Conservation (phyloP, 2,888 invertebrate species). For the Molanna angustata region DNA sequence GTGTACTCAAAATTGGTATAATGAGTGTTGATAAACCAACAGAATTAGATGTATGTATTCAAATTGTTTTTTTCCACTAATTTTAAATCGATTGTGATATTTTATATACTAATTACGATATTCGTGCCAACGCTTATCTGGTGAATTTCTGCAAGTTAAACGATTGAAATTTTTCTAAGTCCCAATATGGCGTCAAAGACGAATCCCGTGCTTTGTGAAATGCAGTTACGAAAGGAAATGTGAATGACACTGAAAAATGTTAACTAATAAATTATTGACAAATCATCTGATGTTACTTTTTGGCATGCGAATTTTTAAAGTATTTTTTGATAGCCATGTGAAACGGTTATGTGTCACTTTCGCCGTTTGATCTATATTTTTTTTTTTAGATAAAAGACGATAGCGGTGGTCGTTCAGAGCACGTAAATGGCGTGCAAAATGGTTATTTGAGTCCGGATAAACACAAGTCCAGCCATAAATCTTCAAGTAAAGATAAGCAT, state of each 20-base stretch:
- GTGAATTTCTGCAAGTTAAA: slow-evolving; percentile 47
- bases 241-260: slow-evolving; percentile 19
- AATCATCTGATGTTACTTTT: too few species aligned
- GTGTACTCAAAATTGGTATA: slow-evolving; percentile 39
- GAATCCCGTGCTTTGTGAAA: slow-evolving; percentile 57
- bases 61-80: slow-evolving; percentile 35
- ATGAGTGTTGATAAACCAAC: slow-evolving; percentile 66
- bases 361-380: background rate
- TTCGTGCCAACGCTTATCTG: slow-evolving; percentile 44
- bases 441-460: slow-evolving; percentile 62
- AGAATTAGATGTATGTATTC: slow-evolving; percentile 58
- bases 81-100: background rate
- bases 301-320: slow-evolving; percentile 1
- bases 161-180: slow-evolving; percentile 65
- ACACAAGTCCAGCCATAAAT: slow-evolving; percentile 63
- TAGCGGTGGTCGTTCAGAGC: slow-evolving; percentile 57
- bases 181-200: slow-evolving; percentile 83
- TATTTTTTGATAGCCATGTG: slow-evolving; percentile 8
- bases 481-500: slow-evolving; percentile 67
- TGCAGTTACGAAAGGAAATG: slow-evolving; percentile 25
- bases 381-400: slow-evolving; percentile 33
- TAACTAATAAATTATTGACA: too few species aligned
- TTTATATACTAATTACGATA: background rate
- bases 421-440: slow-evolving; percentile 79
- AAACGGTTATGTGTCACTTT: background rate